Evolutionary conservation across 2,888 invertebrate species (phyloP), one percentile per base, ranked within the genome.

Genomic region (Lamproptera curius): DNA sequence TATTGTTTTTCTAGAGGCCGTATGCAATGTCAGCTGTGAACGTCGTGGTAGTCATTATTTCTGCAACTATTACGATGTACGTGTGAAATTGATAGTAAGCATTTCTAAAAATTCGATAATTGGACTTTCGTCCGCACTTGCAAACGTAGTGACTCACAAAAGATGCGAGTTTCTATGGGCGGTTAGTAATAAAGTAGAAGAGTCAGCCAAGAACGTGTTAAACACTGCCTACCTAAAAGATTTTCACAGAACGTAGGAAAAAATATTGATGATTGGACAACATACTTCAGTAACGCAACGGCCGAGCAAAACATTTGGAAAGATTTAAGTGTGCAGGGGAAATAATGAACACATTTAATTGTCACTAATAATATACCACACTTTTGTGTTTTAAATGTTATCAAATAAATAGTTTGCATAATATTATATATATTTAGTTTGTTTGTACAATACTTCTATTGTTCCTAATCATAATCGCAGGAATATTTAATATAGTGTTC

Each of bases 271-370:
- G 43, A 49, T 10, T 44, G 14, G 16, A 35, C 49, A 49, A 44
- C 49, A 49, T n/a, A 49, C 49, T 49, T 46, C 39, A 40, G 17
- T 40, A 44, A 42, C 39, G 42, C 34, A 17, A 14, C 33, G 38
- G 20, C 28, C 20, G 9, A 34, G 10, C 28, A n/a, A 11, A 20
- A 39, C 33, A 35, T 39, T 39, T 35, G 17, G 39, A 49, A 15
- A 38, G 42, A 33, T 37, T 31, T 38, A 17, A 33, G 38, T 38
- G n/a, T 16, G 1, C 1, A 34, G 16, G 42, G 34, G 34, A 20
- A 8, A 38, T 38, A 26, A 38, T 16, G 33, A 15, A 38, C 5
- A 28, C n/a, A n/a, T n/a, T n/a, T n/a, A n/a, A n/a, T n/a, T n/a
- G n/a, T n/a, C n/a, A n/a, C n/a, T n/a, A n/a, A n/a, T n/a, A n/a